phyloP scores from a whole-genome alignment of 1,140 invertebrate species.

The Drosophila micromelanica region DNA sequence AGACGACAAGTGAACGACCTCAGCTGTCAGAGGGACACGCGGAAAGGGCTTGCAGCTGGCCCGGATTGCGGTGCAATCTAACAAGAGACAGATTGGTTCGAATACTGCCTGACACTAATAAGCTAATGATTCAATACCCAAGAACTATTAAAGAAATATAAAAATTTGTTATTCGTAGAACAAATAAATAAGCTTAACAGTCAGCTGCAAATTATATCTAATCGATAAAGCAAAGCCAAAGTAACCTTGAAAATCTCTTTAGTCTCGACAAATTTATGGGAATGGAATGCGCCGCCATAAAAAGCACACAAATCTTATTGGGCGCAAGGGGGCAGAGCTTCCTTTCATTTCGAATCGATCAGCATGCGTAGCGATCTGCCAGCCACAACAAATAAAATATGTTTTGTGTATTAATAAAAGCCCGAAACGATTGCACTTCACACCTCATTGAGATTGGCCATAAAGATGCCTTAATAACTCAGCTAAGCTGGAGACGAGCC shows the following conservation, averaged over 20 bases:
- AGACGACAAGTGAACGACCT: constrained; percentile 81
- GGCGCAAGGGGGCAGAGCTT: constrained; percentile 10
- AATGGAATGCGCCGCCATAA: constrained; percentile 43
- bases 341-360: constrained; percentile 38
- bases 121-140: too few species aligned
- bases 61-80: constrained; percentile 11
- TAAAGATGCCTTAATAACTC: constrained; percentile 84
- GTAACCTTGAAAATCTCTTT: background rate
- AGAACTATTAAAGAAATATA: too few species aligned
- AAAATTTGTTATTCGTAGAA: too few species aligned
- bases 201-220: background rate
- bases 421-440: constrained; percentile 81
- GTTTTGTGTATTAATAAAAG: constrained; percentile 82
- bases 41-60: constrained; percentile 15
- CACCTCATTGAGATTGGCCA: constrained; percentile 84
- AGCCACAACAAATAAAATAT: constrained; percentile 70
- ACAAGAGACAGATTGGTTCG: background rate
- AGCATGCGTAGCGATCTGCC: constrained; percentile 36
- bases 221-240: background rate
- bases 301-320: constrained; percentile 40
- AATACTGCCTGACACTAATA: too few species aligned
- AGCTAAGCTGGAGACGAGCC: constrained; percentile 61
- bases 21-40: constrained; percentile 57
- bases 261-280: constrained; percentile 8
- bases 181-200: background rate